Evolutionary conservation across 2,797 vertebrate genomes (phyloP), one percentile per base, ranked within the genome.

Genomic region (Danio aesculapii): DNA sequence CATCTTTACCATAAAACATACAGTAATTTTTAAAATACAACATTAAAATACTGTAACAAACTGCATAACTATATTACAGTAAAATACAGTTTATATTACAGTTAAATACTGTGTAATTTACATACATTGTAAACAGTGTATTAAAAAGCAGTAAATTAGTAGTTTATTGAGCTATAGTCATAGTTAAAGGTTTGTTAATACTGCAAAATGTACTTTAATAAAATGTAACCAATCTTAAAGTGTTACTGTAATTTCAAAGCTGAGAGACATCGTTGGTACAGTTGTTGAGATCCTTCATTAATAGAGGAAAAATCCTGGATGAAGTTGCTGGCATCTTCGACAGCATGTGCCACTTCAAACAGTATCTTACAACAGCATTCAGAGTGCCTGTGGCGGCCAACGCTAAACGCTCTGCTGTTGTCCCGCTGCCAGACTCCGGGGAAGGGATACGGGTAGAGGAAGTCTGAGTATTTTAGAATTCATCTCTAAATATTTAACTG

Each of bases 391-490:
- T 10, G 79, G 83, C 81, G 69, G 47, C 55, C 16, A 39, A 49
- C 49, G 57, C 81, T 85, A 83, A 83, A 79, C 58, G 78, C 75
- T 84, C 81, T 81, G 83, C 74, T 73, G 77, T 69, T 81, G 59
- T 68, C 66, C 57, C 71, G 46, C 75, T 69, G 73, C 71, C 79
- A 71, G 72, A 50, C 73, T 81, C 58, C 21, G 52, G 41, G 81
- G 49, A 77, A 12, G 58, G 68, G 61, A 85, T 63, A 75, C 68
- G 46, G 16, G 81, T 50, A 81, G 72, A 67, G 44, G 70, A 83
- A 70, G 68, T 74, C 61, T 16, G 46, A 59, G 16, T 57, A 66
- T 74, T 73, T 73, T 59, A 44, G 55, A 19, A 59, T 30, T 59
- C 17, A 21, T 11, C 3, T 47, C 17, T 73, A 59, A 30, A 58